phyloP scores from a whole-genome alignment of 2,888 invertebrate species.

The Lasioglossum marginatum region DNA sequence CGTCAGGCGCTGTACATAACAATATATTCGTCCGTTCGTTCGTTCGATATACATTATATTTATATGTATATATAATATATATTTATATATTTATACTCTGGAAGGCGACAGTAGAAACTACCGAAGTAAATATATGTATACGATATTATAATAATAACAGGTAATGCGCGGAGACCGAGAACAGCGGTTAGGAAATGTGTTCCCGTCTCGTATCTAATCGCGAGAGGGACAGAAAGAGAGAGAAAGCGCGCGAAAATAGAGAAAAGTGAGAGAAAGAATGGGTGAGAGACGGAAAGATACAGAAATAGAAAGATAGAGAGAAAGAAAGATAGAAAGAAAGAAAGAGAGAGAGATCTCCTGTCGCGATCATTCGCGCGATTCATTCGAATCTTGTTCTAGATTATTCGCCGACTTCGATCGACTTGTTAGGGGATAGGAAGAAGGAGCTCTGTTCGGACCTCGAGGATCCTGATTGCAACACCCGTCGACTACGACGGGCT shows the following conservation, averaged over 20 bases:
- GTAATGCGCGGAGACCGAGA: constrained; percentile 74
- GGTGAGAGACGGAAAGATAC: background rate
- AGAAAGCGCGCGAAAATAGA: background rate
- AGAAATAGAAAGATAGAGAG: background rate
- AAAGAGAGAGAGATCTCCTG: background rate
- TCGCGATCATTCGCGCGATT: constrained; percentile 10
- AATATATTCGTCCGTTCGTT: constrained; percentile 51
- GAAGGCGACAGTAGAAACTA: constrained; percentile 82
- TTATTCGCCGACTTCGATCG: constrained; percentile 21
- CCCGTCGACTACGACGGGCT: constrained; percentile 3
- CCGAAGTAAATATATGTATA: constrained; percentile 82
- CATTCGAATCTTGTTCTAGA: constrained; percentile 5
- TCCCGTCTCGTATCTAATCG: constrained; percentile 30
- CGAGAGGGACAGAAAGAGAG: background rate
- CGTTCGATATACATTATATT: constrained; percentile 52
- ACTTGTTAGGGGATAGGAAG: background rate
- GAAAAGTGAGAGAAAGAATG: background rate
- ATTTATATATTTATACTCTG: constrained; percentile 66
- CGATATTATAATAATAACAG: constrained; percentile 58
- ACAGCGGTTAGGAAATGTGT: constrained; percentile 62
- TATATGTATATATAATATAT: constrained; percentile 13
- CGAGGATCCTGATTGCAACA: constrained; percentile 7
- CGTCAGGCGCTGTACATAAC: constrained; percentile 45
- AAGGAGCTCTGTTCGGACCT: background rate
- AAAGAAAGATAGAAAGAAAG: background rate